Evolutionary conservation across 2,797 vertebrate species (phyloP).

Genomic region (Graptemys geographica): DNA sequence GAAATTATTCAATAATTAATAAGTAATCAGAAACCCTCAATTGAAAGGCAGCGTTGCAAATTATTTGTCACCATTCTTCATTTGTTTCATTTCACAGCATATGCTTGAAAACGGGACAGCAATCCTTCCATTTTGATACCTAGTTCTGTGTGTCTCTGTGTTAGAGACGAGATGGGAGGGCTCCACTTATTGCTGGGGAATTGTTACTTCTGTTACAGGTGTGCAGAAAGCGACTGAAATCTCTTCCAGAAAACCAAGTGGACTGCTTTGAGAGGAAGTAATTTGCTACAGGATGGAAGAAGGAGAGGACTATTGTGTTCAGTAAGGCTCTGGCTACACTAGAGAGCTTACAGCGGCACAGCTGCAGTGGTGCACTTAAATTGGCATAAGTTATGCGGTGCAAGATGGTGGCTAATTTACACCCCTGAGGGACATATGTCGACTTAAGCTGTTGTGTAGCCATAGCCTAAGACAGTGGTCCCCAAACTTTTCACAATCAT

Average conservation of each 20-base stretch:
- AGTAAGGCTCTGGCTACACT: no score
- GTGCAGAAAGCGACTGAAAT: not conserved
- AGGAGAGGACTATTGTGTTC: not conserved
- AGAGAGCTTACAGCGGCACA: no score
- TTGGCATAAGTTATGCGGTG: no score
- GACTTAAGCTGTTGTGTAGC: no score
- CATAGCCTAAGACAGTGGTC: no score
- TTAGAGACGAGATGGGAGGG: not conserved
- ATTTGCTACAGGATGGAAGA: not conserved
- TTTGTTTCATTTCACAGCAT: not conserved
- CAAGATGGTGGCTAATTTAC: no score
- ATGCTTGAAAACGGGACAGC: not conserved
- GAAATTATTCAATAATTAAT: constrained; percentile 79
- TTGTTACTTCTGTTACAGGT: not conserved
- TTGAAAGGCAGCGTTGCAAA: constrained; percentile 27
- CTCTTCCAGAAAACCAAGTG: not conserved
- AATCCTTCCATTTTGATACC: not conserved
- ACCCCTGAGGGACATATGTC: no score
- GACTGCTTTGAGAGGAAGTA: not conserved
- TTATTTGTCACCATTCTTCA: not conserved
- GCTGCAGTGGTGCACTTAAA: no score
- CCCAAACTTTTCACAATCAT: no score
- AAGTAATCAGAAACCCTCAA: constrained; percentile 56
- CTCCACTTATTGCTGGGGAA: not conserved
- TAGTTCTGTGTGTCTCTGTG: not conserved